A percentile compares a stretch with the other conserved stretches of the same genome.
phyloP scores from a whole-genome alignment of 2,113 vertebrate species.

The Hiodon alosoides region DNA sequence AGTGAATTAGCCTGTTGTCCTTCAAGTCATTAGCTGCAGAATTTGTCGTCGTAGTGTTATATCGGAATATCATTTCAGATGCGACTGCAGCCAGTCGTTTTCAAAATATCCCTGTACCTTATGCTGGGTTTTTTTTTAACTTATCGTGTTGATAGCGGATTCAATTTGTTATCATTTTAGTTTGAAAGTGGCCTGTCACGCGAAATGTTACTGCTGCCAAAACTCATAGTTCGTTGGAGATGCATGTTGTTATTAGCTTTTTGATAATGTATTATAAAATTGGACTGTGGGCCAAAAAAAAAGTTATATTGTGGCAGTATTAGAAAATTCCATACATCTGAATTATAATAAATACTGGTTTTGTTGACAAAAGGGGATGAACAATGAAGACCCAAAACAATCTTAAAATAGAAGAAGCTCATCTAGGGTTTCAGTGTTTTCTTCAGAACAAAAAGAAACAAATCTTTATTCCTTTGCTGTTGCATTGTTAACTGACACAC shows the following conservation, averaged over 20 bases:
- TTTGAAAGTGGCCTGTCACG: neutral
- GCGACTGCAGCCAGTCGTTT: neutral
- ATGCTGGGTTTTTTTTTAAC: neutral
- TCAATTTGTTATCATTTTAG: neutral
- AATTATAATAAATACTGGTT: conserved; percentile 8
- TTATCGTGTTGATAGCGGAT: neutral
- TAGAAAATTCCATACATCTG: conserved; percentile 29
- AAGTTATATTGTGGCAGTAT: conserved; percentile 11
- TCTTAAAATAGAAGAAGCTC: conserved; percentile 29
- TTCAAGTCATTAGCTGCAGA: conserved; percentile 3
- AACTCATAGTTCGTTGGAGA: neutral
- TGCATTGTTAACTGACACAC: conserved; percentile 12
- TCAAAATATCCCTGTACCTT: neutral
- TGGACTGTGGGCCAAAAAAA: conserved; percentile 15
- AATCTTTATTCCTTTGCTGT: conserved; percentile 16
- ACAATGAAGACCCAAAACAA: conserved; percentile 4
- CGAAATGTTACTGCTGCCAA: neutral
- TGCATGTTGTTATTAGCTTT: conserved; percentile 20
- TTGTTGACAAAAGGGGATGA: neutral
- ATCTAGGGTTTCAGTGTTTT: conserved; percentile 1
- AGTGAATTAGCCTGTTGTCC: conserved; percentile 45
- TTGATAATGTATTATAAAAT: conserved; percentile 31
- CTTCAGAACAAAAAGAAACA: conserved; percentile 11
- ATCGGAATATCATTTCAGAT: too few species aligned
- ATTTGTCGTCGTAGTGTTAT: neutral